Base-by-base conservation (phyloP, 1,140 invertebrate species). In the Caenorhabditis remanei region DNA sequence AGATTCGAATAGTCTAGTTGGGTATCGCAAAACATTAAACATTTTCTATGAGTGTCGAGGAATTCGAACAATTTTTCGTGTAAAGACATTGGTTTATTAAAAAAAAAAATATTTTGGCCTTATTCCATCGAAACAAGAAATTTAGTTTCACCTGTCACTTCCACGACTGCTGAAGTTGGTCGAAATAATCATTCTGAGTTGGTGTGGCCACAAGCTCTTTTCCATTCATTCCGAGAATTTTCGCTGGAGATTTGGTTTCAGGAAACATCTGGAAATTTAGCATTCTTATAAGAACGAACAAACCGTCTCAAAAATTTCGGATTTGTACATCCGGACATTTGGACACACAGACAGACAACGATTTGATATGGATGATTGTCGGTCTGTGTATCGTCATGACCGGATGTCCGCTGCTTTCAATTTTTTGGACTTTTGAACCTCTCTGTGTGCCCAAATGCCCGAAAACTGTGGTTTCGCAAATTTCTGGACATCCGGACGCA, bases 221-320 rank as follows among this genome's bases (percentile, higher is more conserved):
- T 50, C 71, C 71, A 79, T 79, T 79, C 71, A 79, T 79, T 79
- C 71, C 71, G 21, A 79, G 21, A 5, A 79, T 50, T 79, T 50
- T 79, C 21, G 46, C 24, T 3, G 71, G n/a, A 0, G n/a, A 19
- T 50, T 79, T 79, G n/a, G 19, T 32, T 32, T 21, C 14, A 4
- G 71, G 19, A n/a, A 79, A 79, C 46, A 79, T 79, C 71, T 79
- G 71, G 53, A 79, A 50, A 50, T 46, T 46, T 46, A 24, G 14
- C 16, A 67, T 67, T 14, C 40, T 7, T 21, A 40, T 67, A 13
- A 13, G 7, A 8, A n/a, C n/a, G n/a, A n/a, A n/a, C n/a, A n/a
- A n/a, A n/a, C n/a, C n/a, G n/a, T 32, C 32, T 32, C 32, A 32
- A 32, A 32, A 32, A 32, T 32, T 32, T 32, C 1, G 32, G 2